Base-by-base conservation (phyloP, 2,797 vertebrate genomes). In the Phataginus tricuspis region DNA sequence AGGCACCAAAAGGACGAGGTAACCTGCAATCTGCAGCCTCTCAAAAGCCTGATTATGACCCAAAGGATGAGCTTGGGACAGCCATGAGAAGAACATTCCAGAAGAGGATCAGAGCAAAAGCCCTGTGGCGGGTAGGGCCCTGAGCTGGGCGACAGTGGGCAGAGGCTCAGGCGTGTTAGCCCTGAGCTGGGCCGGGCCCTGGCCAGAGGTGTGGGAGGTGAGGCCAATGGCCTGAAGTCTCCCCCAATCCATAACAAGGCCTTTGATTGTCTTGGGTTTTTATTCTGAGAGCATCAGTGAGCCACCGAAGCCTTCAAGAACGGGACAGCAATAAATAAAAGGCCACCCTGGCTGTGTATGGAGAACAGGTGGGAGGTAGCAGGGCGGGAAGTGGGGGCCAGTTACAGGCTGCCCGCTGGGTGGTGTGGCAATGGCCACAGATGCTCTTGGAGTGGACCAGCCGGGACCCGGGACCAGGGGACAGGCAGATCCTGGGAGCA, bases 331-430 rank as follows among this genome's bases (percentile, higher is more conserved):
- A 29, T 4, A 59, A 45, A 49, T 1, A 45, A 31, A n/a, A 34
- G 31, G 9, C 25, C 31, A 7, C 8, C 0, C 86, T 9, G 34
- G 16, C 51, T 29, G 12, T 31, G 42, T 27, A 15, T 0, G 4
- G 57, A 49, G 2, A 74, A 34, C 0, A 6, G 49, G 64, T 15
- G 0, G 14, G 10, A 18, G 49, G 39, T 45, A 29, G 34, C 19
- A 55, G 63, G 19, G 49, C 18, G 21, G 55, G 57, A 34, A 7
- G 27, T 2, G 42, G 39, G 29, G 53, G 55, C 16, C 11, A 2
- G 7, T 4, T 6, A 34, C 19, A 9, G 42, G 19, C 31, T 7
- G 57, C 13, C 0, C 0, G 1, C 42, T 29, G 31, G 55, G 63
- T 2, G 10, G n/a, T 18, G 63, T 25, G 14, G 13, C 68, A 16